These are phyloP conservation scores for Drosophila tsacasi DNA, from an alignment of 1,140 invertebrate genomes.

Conservation along the genomic window DNA sequence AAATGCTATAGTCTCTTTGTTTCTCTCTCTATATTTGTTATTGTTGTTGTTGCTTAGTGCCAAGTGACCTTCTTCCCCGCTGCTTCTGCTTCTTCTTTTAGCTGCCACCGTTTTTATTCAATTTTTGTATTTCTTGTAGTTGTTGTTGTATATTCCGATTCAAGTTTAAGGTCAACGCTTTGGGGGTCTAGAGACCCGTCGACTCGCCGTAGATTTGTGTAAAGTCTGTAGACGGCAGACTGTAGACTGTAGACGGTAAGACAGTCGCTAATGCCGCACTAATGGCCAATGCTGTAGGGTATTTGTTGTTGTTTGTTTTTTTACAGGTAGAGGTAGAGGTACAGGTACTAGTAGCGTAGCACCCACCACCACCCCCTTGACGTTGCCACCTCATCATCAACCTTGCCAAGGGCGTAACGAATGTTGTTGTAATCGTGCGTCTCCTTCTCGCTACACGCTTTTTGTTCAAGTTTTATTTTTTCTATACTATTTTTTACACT, in stretches of 20 bases:
- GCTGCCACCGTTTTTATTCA: conserved; percentile 24
- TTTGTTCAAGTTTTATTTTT: background rate
- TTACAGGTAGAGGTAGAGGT: conserved; percentile 36
- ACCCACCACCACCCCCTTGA: conserved; percentile 9
- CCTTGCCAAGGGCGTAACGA: conserved; percentile 60
- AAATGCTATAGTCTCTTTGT: conserved; percentile 16
- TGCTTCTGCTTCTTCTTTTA: conserved; percentile 26
- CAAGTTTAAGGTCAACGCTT: conserved; percentile 74
- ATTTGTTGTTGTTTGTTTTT: conserved; percentile 26
- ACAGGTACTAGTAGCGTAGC: conserved; percentile 35
- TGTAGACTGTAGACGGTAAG: conserved; percentile 27
- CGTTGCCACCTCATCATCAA: background rate
- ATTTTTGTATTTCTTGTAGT: background rate
- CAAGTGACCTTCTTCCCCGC: conserved; percentile 42
- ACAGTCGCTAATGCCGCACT: conserved; percentile 70
- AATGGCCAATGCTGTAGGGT: conserved; percentile 56
- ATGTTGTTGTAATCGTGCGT: conserved; percentile 51
- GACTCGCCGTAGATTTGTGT: conserved; percentile 18
- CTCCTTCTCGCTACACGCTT: background rate
- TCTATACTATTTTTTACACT: background rate
- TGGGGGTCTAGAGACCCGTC: conserved; percentile 38
- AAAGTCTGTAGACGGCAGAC: conserved; percentile 24
- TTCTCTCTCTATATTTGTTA: background rate
- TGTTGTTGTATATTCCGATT: conserved; percentile 48
- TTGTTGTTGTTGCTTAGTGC: conserved; percentile 15